Evolutionary conservation across 2,113 vertebrate species (phyloP), one percentile per base, ranked within the genome.

Genomic region (Tragelaphus imberbis): DNA sequence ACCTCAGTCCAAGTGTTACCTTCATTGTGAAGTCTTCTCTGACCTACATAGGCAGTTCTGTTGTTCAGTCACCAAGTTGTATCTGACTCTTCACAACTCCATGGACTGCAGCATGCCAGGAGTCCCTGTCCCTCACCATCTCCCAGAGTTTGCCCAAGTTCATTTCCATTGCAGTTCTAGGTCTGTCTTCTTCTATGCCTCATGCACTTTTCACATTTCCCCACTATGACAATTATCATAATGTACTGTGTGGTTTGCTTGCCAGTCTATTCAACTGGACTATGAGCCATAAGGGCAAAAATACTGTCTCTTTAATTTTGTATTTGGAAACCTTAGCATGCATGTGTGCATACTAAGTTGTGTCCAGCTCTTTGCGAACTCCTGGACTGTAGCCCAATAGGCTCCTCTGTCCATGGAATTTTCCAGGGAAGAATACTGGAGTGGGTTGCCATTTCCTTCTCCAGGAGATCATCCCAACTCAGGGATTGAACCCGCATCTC

Each of bases 291-390:
- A 40, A 89, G 68, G 53, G 28, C 9, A 91, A 6, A 30, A 77
- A 85, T 58, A 27, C 56, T 95, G 3, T 88, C 68, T 68, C 81
- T 91, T 89, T 71, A 71, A 61, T 88, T 79, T 71, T 94, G 19
- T 87, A 87, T 71, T 92, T 81, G 65, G 63, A 95, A 93, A 95
- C 14, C 30, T 94, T 91, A 95, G 71, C 47, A 84, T 21, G 40
- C 40, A 15, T 77, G 40, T 77, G 40, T 77, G 71, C 6, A 0
- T 77, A 44, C 40, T 77, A 77, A 77, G 71, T 77, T 77, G 71
- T 44, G 40, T 77, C 71, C 71, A 44, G 40, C 40, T 77, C 71
- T 77, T 44, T 25, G 40, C 7, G 36, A 44, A 77, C 40, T 77
- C 71, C 40, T 77, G 71, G 23, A 44, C 71, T 27, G 6, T 77